These are phyloP conservation scores for Clinocottus analis DNA, from an alignment of 2,113 vertebrate species.

Conservation along the genomic window DNA sequence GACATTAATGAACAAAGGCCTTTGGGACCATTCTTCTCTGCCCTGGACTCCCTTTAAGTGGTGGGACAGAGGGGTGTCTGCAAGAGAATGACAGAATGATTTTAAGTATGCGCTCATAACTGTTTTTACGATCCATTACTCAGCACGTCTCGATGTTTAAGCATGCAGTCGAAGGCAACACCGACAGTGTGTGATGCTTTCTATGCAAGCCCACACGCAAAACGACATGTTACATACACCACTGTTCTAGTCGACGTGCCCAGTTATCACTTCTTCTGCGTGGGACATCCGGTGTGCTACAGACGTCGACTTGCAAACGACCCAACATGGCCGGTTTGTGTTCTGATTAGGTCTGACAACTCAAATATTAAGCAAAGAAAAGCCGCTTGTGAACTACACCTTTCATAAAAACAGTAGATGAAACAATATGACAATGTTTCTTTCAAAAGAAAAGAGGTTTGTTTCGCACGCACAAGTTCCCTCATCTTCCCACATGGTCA, in stretches of 20 bases:
- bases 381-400: neutral
- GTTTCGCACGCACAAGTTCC: neutral
- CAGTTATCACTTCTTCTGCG: neutral
- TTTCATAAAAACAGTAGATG: neutral
- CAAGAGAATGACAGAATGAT: constrained; percentile 13
- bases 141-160: neutral
- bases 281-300: neutral
- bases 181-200: no score
- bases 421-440: neutral
- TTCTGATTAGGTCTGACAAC: neutral
- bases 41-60: constrained; percentile 80
- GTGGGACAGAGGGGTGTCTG: constrained; percentile 85
- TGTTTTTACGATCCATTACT: neutral
- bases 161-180: neutral
- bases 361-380: neutral
- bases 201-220: no score
- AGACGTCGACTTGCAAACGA: neutral
- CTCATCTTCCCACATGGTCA: neutral
- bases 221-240: neutral
- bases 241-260: neutral
- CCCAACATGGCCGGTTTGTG: neutral
- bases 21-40: constrained; percentile 84
- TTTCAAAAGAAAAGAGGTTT: neutral
- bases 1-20: constrained; percentile 48
- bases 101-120: neutral